A percentile compares a stretch with the other conserved stretches of the same genome.
These are phyloP conservation scores for Blastobasis adustella DNA, from an alignment of 2,888 invertebrate genomes.

Conservation along the genomic window DNA sequence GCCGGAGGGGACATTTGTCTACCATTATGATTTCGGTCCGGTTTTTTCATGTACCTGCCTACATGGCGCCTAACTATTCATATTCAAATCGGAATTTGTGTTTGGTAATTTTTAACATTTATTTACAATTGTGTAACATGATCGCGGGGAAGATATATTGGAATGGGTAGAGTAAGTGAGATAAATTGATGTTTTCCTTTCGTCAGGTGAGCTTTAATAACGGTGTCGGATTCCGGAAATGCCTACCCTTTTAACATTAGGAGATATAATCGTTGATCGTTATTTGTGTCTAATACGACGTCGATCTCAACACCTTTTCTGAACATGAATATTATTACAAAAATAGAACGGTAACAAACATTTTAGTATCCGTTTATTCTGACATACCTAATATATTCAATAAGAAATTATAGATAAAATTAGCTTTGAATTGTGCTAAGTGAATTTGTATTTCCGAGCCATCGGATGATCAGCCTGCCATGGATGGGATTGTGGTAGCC, in stretches of 20 bases:
- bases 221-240: slow-evolving; percentile 1
- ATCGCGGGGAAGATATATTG: slow-evolving; percentile 45
- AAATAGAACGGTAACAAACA: slow-evolving; percentile 16
- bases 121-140: slow-evolving; percentile 65
- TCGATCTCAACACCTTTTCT: slow-evolving; percentile 2
- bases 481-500: no score
- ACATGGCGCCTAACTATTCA: slow-evolving; percentile 71
- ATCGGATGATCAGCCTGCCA: no score
- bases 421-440: no score
- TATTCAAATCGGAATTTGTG: slow-evolving; percentile 67
- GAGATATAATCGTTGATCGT: no score
- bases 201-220: slow-evolving; percentile 5
- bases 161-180: slow-evolving; percentile 43
- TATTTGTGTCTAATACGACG: no score
- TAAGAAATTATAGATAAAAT: no score
- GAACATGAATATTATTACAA: slow-evolving; percentile 13
- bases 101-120: slow-evolving; percentile 67
- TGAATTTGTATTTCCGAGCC: no score
- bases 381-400: no score
- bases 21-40: slow-evolving; percentile 63
- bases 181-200: slow-evolving; percentile 39
- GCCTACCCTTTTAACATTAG: no score
- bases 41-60: slow-evolving; percentile 70
- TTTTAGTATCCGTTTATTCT: no score
- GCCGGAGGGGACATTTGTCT: slow-evolving; percentile 65